Evolutionary conservation across 1,140 invertebrate genomes (phyloP), one percentile per base, ranked within the genome.

Genomic region (Caerostris extrusa): DNA sequence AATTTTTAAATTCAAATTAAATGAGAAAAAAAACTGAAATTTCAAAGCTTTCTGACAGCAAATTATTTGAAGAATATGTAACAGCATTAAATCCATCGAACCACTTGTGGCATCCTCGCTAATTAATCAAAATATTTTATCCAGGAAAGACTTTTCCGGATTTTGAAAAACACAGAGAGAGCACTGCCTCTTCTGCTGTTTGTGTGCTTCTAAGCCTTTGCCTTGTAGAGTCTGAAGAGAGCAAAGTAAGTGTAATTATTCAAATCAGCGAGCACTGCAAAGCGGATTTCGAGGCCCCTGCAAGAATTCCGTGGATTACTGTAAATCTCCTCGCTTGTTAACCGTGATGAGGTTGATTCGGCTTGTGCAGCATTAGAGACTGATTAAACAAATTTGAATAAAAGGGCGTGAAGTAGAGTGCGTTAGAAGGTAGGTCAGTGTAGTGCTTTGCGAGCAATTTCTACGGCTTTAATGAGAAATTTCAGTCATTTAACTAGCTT

Each of bases 191-290:
- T 50, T 50, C 10, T 77, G 10, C 34, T 77, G 34, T 64, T 53
- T 50, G 61, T 67, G 14, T 3, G 61, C n/a, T 17, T 14, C 50
- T 50, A 77, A 77, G 71, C 71, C 14, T 12, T 50, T 77, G 34
- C 10, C 34, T 50, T 50, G 71, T 77, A 77, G 14, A 77, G 53
- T 77, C 14, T 50, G 71, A 53, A 34, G 50, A 34, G 50, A 2
- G 19, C 71, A 77, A 77, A 77, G 71, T 77, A 77, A 77, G 71
- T 34, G 34, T 77, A 77, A 77, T 77, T 77, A 77, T 77, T 77
- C 71, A 77, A 77, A 77, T 77, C 71, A 12, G 3, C 71, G 71
- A 77, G 53, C 34, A 77, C 34, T 34, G 34, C 34, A 34, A 14
- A 77, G 71, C 12, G 71, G 71, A 77, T 77, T 77, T 77, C 50